Conservation (phyloP, 2,888 invertebrate species). For the Unio pictorum region DNA sequence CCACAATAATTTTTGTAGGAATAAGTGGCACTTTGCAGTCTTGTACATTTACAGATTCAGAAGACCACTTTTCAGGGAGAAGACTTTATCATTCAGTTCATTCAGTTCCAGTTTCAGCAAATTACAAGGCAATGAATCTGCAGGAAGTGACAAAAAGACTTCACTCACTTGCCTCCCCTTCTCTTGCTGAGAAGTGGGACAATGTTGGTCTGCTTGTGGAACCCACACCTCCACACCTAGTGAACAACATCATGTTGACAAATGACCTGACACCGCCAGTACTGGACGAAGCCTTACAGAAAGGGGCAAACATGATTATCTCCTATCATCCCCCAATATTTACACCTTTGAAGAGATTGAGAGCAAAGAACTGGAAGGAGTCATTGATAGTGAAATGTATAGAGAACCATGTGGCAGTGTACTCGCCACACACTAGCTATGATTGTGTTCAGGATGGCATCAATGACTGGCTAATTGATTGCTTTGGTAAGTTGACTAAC, state of each 20-base stretch:
- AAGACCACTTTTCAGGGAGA: too few relatives aligned
- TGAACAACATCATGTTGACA: slow-evolving; percentile 81
- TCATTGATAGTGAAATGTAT: slow-evolving; percentile 85
- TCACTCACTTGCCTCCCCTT: slow-evolving; percentile 52
- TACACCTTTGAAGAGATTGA: slow-evolving; percentile 84
- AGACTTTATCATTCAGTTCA: too few relatives aligned
- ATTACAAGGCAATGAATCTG: too few relatives aligned
- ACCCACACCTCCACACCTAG: slow-evolving; percentile 76
- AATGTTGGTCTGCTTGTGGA: slow-evolving; percentile 94
- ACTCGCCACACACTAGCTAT: slow-evolving; percentile 94
- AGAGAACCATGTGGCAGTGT: slow-evolving; percentile 88
- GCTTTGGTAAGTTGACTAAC: slow-evolving; percentile 74
- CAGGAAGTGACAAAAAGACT: slow-evolving; percentile 23
- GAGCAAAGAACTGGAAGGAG: slow-evolving; percentile 80
- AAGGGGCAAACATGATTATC: slow-evolving; percentile 84
- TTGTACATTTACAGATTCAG: too few relatives aligned
- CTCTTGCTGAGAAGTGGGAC: slow-evolving; percentile 88
- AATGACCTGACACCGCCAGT: slow-evolving; percentile 94
- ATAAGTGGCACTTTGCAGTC: too few relatives aligned
- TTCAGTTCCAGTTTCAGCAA: too few relatives aligned
- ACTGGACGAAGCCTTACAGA: slow-evolving; percentile 81
- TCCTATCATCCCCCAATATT: slow-evolving; percentile 98
- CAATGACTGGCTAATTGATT: slow-evolving; percentile 91
- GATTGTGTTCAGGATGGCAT: slow-evolving; percentile 88
- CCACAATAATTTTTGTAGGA: too few relatives aligned